phyloP scores from a whole-genome alignment of 2,888 invertebrate genomes.

The Tenthredo scrophulariae region DNA sequence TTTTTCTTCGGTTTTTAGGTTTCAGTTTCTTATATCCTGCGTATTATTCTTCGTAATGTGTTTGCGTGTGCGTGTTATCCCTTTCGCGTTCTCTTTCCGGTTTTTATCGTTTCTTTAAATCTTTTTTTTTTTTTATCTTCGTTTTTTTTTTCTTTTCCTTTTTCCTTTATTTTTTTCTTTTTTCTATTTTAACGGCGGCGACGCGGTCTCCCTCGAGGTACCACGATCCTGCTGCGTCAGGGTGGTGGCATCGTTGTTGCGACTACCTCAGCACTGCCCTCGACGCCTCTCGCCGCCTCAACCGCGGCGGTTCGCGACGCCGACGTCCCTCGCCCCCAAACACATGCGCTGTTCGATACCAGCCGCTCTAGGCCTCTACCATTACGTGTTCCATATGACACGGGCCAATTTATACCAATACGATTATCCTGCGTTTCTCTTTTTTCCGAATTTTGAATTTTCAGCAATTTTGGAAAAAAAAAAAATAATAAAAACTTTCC shows the following conservation, averaged over 20 bases:
- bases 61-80: background rate
- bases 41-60: background rate
- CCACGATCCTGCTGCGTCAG: slow-evolving; percentile 67
- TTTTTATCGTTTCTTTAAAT: slow-evolving; percentile 29
- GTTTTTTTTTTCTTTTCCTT: slow-evolving; percentile 37
- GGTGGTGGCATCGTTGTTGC: slow-evolving; percentile 76
- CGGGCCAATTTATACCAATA: background rate
- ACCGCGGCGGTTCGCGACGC: slow-evolving; percentile 65
- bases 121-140: slow-evolving; percentile 35
- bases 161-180: slow-evolving; percentile 37
- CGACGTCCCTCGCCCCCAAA: slow-evolving; percentile 61
- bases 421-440: too few species aligned
- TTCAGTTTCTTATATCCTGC: background rate
- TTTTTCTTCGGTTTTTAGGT: background rate
- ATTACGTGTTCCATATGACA: background rate
- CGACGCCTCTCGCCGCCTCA: slow-evolving; percentile 61
- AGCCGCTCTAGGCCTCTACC: slow-evolving; percentile 46
- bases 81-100: slow-evolving; percentile 3
- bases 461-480: too few species aligned
- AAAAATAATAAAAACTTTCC: too few species aligned
- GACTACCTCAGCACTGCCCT: slow-evolving; percentile 73
- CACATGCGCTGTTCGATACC: slow-evolving; percentile 69
- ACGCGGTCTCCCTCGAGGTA: slow-evolving; percentile 54
- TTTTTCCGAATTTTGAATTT: too few species aligned
- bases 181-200: slow-evolving; percentile 57